Percentiles rank a stretch among this genome's conserved stretches.
phyloP scores from a whole-genome alignment of 2,888 invertebrate species.

The Dynastes maya region DNA sequence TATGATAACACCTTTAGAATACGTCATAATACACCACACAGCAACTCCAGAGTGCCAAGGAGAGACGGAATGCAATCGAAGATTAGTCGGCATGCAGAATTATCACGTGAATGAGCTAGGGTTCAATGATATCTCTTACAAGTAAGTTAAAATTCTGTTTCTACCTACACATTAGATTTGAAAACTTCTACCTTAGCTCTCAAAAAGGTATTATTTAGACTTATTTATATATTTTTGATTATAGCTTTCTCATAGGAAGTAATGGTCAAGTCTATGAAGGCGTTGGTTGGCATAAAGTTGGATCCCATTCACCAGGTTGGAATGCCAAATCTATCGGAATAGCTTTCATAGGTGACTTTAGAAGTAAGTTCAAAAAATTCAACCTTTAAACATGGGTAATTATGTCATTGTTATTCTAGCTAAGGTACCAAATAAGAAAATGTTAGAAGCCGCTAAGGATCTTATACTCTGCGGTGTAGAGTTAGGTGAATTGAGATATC shows the following conservation, averaged over 20 bases:
- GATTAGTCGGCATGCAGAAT: constrained; percentile 70
- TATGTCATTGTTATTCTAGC: constrained; percentile 59
- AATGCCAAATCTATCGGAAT: constrained; percentile 74
- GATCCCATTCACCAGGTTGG: constrained; percentile 74
- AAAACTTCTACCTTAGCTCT: no score
- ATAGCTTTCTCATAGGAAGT: constrained; percentile 75
- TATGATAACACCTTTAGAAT: constrained; percentile 70
- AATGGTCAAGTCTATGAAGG: constrained; percentile 77
- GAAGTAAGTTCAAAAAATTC: constrained; percentile 62
- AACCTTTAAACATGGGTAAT: neutral
- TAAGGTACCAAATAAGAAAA: constrained; percentile 69
- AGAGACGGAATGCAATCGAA: constrained; percentile 68
- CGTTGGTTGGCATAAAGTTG: constrained; percentile 74
- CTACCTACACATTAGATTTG: no score
- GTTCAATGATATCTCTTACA: constrained; percentile 75
- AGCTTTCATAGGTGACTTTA: constrained; percentile 75
- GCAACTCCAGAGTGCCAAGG: constrained; percentile 71
- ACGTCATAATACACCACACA: constrained; percentile 76
- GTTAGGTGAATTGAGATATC: constrained; percentile 68
- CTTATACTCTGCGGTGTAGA: constrained; percentile 72
- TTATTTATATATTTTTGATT: constrained; percentile 53
- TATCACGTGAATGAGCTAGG: constrained; percentile 72
- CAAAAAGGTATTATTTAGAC: no score
- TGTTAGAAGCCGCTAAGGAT: constrained; percentile 70
- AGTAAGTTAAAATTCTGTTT: constrained; percentile 66